Base-by-base conservation (phyloP, 1,140 invertebrate species). In the Drosophila saltans region DNA sequence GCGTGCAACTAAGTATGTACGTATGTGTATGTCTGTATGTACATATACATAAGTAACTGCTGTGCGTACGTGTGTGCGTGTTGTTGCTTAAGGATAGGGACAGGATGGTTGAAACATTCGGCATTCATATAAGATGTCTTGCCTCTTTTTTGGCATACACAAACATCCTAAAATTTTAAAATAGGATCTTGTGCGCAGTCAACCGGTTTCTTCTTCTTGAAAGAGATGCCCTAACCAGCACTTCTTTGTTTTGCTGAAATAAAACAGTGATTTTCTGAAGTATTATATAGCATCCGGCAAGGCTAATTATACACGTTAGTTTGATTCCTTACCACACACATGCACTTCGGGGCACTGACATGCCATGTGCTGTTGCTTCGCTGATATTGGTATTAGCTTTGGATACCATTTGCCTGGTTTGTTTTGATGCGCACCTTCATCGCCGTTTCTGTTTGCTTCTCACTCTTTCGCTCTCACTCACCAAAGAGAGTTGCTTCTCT, bases 361-460 rank as follows among this genome's bases (percentile, higher is more conserved):
- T 52, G 70, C 62, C 71, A 70, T 69, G 61, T 75, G 63, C 45
- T 78, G 58, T 67, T 69, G 61, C 64, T 61, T 36, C 60, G 67
- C 71, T 69, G 72, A 73, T 69, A 72, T 58, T 76, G 67, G 58
- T 58, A 66, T 79, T 76, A 73, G 30, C 69, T 55, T 72, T 72
- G 26, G 60, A 24, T 64, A 70, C 67, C 67, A 74, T 78, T 81
- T 75, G n/a, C 45, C 69, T 58, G 70, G 45, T 81, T 78, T 84
- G 75, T 78, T 86, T 67, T 81, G 78, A 85, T 84, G 69, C 79
- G 72, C 70, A 65, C 52, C 59, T 83, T 83, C 70, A 69, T 78
- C 66, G 52, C 62, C 60, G 63, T 65, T 78, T 78, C 69, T 41
- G 56, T 64, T 65, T 43, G 8, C 69, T 74, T 48, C 36, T 43